Percentiles rank a stretch among this genome's conserved stretches.
Evolutionary conservation across 2,113 vertebrate genomes (phyloP).

Genomic region (Struthidea cinerea): DNA sequence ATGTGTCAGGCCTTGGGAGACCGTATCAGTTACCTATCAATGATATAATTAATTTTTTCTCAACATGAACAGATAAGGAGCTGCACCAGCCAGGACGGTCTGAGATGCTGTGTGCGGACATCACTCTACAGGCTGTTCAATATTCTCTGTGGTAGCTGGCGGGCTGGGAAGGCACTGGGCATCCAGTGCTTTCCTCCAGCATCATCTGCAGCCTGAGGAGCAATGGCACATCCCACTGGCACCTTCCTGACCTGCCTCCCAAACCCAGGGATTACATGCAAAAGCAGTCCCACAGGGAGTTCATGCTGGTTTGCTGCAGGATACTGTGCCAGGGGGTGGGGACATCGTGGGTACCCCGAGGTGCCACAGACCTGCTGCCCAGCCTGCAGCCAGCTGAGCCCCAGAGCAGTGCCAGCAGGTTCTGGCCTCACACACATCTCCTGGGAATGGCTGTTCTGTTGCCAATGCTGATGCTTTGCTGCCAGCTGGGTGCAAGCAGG

Average conservation of each 20-base stretch:
- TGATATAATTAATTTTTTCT: background rate
- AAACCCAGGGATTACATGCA: background rate
- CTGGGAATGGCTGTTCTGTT: background rate
- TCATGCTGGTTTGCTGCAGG: background rate
- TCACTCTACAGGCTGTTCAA: background rate
- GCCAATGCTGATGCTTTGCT: background rate
- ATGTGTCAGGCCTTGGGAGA: background rate
- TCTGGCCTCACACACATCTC: background rate
- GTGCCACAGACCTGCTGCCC: background rate
- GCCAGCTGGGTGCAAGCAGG: background rate
- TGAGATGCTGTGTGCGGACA: background rate
- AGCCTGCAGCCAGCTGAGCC: accelerated
- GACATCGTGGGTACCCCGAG: accelerated
- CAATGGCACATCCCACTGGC: background rate
- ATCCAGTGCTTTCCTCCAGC: background rate
- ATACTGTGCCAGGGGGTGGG: background rate
- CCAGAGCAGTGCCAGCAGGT: background rate
- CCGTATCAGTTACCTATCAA: background rate
- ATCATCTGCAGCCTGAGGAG: background rate
- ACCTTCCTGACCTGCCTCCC: background rate
- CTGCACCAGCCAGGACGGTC: background rate
- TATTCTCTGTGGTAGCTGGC: background rate
- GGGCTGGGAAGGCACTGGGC: background rate
- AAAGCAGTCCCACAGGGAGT: background rate
- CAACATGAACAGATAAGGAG: background rate